A percentile compares a stretch with the other conserved stretches of the same genome.
Conservation (phyloP, 1,140 invertebrate species). For the Trichonephila clavipes region DNA sequence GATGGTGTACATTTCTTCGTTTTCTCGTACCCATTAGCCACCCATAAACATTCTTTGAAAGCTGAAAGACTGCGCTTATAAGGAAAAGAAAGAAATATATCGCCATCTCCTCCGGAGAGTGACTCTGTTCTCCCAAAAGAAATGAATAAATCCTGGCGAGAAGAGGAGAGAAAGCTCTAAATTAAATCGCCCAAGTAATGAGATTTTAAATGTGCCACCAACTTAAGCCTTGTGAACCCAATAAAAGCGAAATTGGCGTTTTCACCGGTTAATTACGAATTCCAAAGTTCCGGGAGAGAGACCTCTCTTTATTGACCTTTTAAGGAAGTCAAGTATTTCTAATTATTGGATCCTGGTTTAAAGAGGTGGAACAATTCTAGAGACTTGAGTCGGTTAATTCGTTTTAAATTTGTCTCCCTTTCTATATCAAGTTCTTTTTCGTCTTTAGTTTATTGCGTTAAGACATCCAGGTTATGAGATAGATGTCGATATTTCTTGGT, state of each 20-base stretch:
- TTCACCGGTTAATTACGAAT: slow-evolving; percentile 29
- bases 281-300: neutral
- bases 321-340: slow-evolving; percentile 12
- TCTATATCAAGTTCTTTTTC: neutral
- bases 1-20: no score
- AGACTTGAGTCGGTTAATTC: neutral
- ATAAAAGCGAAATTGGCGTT: slow-evolving; percentile 30
- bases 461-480: no score
- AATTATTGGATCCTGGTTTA: slow-evolving; percentile 36
- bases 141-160: neutral
- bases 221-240: neutral
- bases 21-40: no score
- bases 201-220: slow-evolving; percentile 14
- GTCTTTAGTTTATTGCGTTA: neutral
- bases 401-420: slow-evolving; percentile 26
- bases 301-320: neutral
- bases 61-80: no score
- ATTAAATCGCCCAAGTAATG: slow-evolving; percentile 29
- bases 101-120: no score
- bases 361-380: slow-evolving; percentile 40
- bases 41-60: no score
- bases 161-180: neutral
- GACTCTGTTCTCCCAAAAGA: no score
- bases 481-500: no score
- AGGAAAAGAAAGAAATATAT: no score